phyloP scores from a whole-genome alignment of 2,888 invertebrate species.

The Actias luna region DNA sequence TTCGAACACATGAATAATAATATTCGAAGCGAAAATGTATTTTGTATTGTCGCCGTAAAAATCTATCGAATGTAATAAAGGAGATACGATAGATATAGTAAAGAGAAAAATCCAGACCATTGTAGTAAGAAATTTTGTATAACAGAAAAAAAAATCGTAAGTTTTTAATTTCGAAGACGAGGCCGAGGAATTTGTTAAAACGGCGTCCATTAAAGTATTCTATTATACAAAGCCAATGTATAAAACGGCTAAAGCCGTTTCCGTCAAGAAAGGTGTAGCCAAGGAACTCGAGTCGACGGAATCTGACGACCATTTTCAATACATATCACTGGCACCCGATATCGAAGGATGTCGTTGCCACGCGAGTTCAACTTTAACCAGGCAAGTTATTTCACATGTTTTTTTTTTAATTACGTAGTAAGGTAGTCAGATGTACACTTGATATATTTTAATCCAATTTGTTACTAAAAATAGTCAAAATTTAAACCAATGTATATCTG shows the following conservation, averaged over 20 bases:
- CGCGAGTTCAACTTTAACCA: conserved; percentile 83
- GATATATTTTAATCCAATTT: no score
- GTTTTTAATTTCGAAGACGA: neutral
- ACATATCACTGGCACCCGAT: conserved; percentile 63
- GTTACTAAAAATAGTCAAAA: no score
- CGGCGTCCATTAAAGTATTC: conserved; percentile 52
- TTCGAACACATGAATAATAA: neutral
- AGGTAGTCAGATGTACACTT: no score
- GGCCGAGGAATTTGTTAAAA: conserved; percentile 47
- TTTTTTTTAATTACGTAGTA: no score
- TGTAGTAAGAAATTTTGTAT: neutral
- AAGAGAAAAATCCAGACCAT: neutral
- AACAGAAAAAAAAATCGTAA: neutral
- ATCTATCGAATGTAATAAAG: neutral
- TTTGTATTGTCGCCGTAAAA: neutral
- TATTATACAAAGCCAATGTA: conserved; percentile 62
- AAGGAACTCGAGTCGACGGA: conserved; percentile 67
- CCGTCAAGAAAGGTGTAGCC: conserved; percentile 37
- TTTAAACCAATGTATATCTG: no score
- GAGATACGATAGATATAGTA: neutral
- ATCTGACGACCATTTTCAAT: conserved; percentile 66
- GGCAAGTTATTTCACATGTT: conserved; percentile 50
- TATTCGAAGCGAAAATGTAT: conserved; percentile 1
- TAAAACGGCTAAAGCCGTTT: conserved; percentile 63
- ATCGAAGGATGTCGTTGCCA: conserved; percentile 81